These are phyloP conservation scores for Atrichornis clamosus DNA, from an alignment of 2,113 vertebrate species.

Conservation along the genomic window DNA sequence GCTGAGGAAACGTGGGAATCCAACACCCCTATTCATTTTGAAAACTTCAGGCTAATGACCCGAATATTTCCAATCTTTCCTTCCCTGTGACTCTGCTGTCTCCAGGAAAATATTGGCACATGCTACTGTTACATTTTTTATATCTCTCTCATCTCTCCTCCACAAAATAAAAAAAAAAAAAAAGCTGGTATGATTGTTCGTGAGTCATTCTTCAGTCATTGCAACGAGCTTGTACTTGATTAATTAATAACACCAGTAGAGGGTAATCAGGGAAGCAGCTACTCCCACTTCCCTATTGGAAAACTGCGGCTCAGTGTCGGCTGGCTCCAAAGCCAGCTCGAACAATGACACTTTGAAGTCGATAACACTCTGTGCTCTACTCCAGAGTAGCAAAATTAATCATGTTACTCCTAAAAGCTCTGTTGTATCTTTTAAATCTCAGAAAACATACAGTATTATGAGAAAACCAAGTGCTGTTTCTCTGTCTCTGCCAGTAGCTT, in stretches of 20 bases:
- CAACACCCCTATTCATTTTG: not conserved
- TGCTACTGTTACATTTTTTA: not conserved
- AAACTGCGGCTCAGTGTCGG: not conserved
- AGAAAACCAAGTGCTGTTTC: not conserved
- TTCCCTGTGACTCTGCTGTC: not conserved
- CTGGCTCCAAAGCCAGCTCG: not conserved
- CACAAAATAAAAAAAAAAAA: not conserved
- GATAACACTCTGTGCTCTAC: not conserved
- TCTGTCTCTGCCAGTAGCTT: not conserved
- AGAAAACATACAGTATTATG: not conserved
- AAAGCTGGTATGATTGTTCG: not conserved
- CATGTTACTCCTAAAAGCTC: not conserved
- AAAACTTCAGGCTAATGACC: not conserved
- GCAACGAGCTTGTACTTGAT: conserved; percentile 35
- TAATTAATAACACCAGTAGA: conserved; percentile 63
- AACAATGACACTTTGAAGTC: conserved; percentile 22
- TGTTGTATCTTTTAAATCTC: conserved; percentile 1
- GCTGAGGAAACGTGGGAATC: not conserved
- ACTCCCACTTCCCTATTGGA: conserved; percentile 36
- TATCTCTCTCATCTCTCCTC: not conserved
- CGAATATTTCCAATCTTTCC: not conserved
- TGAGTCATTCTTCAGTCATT: conserved; percentile 1
- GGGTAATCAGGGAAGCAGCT: conserved; percentile 6
- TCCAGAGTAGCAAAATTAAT: conserved; percentile 15
- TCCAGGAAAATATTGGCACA: not conserved